A percentile compares a stretch with the other conserved stretches of the same genome.
These are phyloP conservation scores for Hypocryptadius cinnamomeus DNA, from an alignment of 2,113 vertebrate species.

Conservation along the genomic window DNA sequence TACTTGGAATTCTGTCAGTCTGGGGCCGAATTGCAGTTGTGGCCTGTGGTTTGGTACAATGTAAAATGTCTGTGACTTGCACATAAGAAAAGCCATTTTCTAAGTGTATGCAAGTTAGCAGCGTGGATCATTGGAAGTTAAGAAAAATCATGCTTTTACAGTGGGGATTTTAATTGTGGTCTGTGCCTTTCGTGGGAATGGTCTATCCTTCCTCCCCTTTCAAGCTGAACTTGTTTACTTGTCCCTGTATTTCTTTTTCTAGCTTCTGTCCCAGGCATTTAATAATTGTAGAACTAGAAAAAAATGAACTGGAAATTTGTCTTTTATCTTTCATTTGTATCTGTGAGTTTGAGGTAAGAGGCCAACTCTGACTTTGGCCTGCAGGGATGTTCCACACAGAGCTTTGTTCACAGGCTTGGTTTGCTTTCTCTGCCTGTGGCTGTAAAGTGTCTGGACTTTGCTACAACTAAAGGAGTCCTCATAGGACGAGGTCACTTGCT, in stretches of 20 bases:
- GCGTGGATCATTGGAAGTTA: not conserved
- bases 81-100: not conserved
- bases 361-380: not conserved
- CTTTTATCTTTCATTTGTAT: not conserved
- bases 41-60: not conserved
- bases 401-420: not conserved
- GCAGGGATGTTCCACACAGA: not conserved
- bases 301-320: not conserved
- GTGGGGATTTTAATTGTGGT: not conserved
- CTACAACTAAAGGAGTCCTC: not conserved
- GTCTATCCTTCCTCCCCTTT: not conserved
- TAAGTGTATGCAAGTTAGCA: not conserved
- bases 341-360: not conserved
- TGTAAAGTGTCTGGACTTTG: not conserved
- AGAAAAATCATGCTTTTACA: not conserved
- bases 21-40: not conserved
- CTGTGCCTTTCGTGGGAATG: not conserved
- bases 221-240: not conserved
- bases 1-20: not conserved
- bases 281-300: not conserved
- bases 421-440: not conserved
- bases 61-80: not conserved
- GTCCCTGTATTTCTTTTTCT: not conserved
- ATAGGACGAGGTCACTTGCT: not conserved
- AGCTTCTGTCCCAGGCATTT: not conserved